Base-by-base conservation (phyloP, 2,113 vertebrate species). In the Pedetes capensis region DNA sequence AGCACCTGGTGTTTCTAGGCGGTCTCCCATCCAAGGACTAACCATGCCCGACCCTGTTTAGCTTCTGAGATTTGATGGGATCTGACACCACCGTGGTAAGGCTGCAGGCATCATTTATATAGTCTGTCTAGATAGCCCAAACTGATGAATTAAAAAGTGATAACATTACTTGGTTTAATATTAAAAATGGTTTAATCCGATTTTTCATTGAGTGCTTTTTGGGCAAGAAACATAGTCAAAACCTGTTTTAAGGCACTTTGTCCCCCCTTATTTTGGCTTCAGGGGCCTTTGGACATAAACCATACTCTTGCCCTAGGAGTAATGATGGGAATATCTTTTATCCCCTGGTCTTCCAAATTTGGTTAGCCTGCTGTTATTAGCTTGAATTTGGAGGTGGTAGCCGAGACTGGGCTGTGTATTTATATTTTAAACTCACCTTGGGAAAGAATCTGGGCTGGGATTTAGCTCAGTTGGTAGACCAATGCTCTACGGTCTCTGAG, bases 81-180 rank as follows among this genome's bases (percentile, higher is more conserved):
- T n/a, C n/a, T n/a, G n/a, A n/a, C n/a, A n/a, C n/a, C n/a, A n/a
- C n/a, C n/a, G n/a, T n/a, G n/a, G n/a, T n/a, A n/a, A n/a, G n/a
- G n/a, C n/a, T n/a, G n/a, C n/a, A n/a, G n/a, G n/a, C n/a, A 42
- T 88, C 27, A 53, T n/a, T 37, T 10, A 34, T 7, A n/a, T 44
- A 55, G 6, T 74, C 5, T 88, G 13, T 72, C 27, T 71, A 68
- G 37, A 55, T 44, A 57, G 66, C 37, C 16, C n/a, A 81, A 84
- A 64, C 1, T 49, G 34, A 25, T 22, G 74, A 44, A 64, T 75
- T 81, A 75, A 92, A 95, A 94, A 44, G 27, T 47, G 4, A 57
- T 64, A n/a, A 74, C 1, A 61, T 92, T 72, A 51, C 69, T 96
- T 90, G 25, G 49, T 84, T 79, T 91, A 47, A 42, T 87, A 80